Evolutionary conservation across 2,888 invertebrate genomes (phyloP).

Genomic region (Luperina nickerlii): DNA sequence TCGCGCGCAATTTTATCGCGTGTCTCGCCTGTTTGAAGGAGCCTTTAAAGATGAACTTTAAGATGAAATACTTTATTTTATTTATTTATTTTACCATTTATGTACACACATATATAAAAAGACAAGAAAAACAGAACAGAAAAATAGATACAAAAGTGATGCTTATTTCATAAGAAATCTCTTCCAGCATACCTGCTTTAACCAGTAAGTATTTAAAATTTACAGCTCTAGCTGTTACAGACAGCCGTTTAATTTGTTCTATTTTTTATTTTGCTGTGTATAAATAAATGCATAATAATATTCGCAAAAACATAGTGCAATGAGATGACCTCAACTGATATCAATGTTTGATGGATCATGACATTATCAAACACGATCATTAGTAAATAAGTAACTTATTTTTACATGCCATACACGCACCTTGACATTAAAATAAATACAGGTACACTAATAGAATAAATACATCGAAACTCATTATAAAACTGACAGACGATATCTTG

Average conservation of each 20-base stretch:
- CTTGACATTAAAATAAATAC: conserved; percentile 47
- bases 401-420: conserved; percentile 29
- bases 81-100: too few relatives aligned
- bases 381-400: conserved; percentile 29
- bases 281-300: not conserved
- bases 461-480: conserved; percentile 30
- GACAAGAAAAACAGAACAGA: too few relatives aligned
- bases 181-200: too few relatives aligned
- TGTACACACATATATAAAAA: too few relatives aligned
- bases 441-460: not conserved
- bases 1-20: too few relatives aligned
- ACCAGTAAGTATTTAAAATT: conserved; percentile 40
- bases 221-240: not conserved
- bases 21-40: too few relatives aligned
- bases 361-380: conserved; percentile 47
- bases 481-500: conserved; percentile 28
- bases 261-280: not conserved
- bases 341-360: conserved; percentile 63
- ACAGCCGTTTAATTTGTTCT: not conserved
- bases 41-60: not conserved
- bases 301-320: conserved; percentile 37
- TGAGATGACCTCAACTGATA: conserved; percentile 60
- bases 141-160: too few relatives aligned
- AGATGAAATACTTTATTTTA: not conserved
- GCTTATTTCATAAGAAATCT: too few relatives aligned